These are phyloP conservation scores for Todiramphus saurophagus DNA, from an alignment of 2,113 vertebrate species.

Conservation along the genomic window DNA sequence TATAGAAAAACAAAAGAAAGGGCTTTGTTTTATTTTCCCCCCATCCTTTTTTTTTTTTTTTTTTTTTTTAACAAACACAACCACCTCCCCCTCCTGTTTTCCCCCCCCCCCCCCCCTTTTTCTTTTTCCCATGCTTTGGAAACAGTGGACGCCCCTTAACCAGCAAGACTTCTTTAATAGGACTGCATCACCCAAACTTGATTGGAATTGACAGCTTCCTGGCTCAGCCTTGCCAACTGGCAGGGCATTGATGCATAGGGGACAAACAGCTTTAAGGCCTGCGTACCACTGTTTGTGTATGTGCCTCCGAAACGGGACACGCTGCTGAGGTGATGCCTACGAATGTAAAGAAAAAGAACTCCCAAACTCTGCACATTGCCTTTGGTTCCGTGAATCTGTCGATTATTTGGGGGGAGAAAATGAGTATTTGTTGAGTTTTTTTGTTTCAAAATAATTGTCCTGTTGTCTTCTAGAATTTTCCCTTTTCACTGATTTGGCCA, in stretches of 20 bases:
- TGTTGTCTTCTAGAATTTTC: neutral
- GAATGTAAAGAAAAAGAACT: neutral
- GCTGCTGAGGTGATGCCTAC: slow-evolving; percentile 20
- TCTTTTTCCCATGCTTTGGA: slow-evolving; percentile 95
- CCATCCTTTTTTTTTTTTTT: too few relatives aligned
- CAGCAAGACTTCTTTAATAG: slow-evolving; percentile 88
- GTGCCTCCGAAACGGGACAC: slow-evolving; percentile 63
- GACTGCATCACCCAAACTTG: slow-evolving; percentile 86
- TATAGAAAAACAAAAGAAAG: too few relatives aligned
- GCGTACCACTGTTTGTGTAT: slow-evolving; percentile 77
- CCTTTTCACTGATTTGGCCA: neutral
- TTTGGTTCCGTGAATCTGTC: neutral
- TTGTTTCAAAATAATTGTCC: neutral
- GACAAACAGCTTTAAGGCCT: slow-evolving; percentile 77
- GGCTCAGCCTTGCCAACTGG: slow-evolving; percentile 93
- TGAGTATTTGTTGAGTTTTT: neutral
- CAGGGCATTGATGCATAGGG: slow-evolving; percentile 80
- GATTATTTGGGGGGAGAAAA: neutral
- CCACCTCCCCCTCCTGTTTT: too few relatives aligned
- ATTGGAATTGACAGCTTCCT: slow-evolving; percentile 98
- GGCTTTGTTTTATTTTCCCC: too few relatives aligned
- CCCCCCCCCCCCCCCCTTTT: too few relatives aligned
- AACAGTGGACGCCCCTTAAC: slow-evolving; percentile 89
- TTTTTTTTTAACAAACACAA: too few relatives aligned
- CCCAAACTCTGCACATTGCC: neutral